Evolutionary conservation across 2,113 vertebrate genomes (phyloP).

Genomic region (Pluvianellus socialis): DNA sequence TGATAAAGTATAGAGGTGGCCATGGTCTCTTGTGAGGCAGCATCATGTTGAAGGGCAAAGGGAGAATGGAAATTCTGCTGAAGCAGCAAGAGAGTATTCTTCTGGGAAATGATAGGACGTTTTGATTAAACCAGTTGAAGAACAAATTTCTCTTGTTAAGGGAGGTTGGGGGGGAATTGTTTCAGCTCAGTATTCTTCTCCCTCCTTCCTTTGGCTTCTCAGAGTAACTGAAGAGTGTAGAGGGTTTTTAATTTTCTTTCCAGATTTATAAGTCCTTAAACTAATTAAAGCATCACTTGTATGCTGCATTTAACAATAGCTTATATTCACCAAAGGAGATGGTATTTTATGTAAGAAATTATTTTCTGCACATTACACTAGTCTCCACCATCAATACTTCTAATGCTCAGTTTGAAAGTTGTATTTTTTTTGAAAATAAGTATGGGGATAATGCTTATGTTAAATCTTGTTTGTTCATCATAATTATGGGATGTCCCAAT

Average conservation of each 20-base stretch:
- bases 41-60: slow-evolving; percentile 3
- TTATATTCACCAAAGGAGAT: not conserved
- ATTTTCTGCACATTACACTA: not conserved
- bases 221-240: not conserved
- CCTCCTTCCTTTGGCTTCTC: not conserved
- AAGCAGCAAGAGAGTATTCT: slow-evolving; percentile 15
- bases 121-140: slow-evolving; percentile 47
- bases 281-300: not conserved
- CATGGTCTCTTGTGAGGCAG: not conserved
- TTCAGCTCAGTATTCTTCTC: not conserved
- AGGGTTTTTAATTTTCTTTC: not conserved
- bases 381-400: not conserved
- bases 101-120: not conserved
- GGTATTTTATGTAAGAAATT: not conserved
- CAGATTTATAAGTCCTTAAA: not conserved
- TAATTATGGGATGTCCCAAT: not conserved
- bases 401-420: not conserved
- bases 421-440: not conserved
- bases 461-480: not conserved
- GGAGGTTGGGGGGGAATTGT: not conserved
- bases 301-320: not conserved
- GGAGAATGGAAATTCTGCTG: slow-evolving; percentile 41
- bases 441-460: not conserved
- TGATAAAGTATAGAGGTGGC: slow-evolving; percentile 26
- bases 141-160: not conserved